Base-by-base conservation (phyloP, 1,140 invertebrate genomes). In the Ctenoplectra terminalis region DNA sequence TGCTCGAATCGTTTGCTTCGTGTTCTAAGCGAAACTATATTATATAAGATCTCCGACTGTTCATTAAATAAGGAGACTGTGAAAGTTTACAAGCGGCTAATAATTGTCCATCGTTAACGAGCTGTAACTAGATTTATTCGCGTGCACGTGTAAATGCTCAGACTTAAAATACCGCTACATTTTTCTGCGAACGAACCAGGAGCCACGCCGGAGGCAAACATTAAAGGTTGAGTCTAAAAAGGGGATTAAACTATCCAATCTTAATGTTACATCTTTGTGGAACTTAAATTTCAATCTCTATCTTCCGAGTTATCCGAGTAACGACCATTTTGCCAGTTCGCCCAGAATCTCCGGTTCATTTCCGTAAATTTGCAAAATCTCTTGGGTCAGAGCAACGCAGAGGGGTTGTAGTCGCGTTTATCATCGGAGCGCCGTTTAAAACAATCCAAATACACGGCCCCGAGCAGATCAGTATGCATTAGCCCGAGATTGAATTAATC, bases 401-500 rank as follows among this genome's bases (percentile, higher is more conserved):
- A 23, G 31, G 1, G n/a, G n/a, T n/a, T 15, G 8, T 6, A 31
- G n/a, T 23, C 23, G 74, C 23, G 50, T 69, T 64, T 40, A 67
- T 77, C 63, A 54, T 58, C 37, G 15, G 29, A 1, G 23, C 8
- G 29, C 1, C 43, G 37, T 48, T 73, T 73, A 26, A 46, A 80
- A 54, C 48, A 46, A 31, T 64, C 23, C 13, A 54, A 73, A 63
- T 26, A 34, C 26, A n/a, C 56, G 34, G 43, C 23, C 8, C 1
- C 17, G 56, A 2, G 5, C 46, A 23, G 83, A 72, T 86, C 67
- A 67, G 67, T 81, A 75, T 75, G 70, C 84, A 74, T 85, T 78
- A 69, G 67, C 43, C 7, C 52, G 37, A 64, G 50, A 82, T 76
- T 86, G 78, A 81, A 86, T 86, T 82, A 82, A 86, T 86, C 74